Percentiles rank a stretch among this genome's conserved stretches.
These are phyloP conservation scores for Aquatica leii DNA, from an alignment of 2,888 invertebrate genomes.

Conservation along the genomic window DNA sequence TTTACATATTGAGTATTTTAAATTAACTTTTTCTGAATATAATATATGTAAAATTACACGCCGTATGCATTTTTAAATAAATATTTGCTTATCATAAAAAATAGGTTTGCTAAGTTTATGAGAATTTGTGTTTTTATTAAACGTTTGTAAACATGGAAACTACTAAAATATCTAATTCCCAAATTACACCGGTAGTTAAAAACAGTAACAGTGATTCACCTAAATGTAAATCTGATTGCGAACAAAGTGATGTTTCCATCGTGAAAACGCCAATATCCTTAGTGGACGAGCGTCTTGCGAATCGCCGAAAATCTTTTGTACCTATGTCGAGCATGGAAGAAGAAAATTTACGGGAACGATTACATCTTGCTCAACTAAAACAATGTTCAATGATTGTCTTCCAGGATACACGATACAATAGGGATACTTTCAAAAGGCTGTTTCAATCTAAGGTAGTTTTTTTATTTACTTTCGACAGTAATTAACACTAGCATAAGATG, in stretches of 20 bases:
- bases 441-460: constrained; percentile 74
- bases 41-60: no score
- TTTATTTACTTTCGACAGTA: background rate
- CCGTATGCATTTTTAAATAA: no score
- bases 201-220: constrained; percentile 28
- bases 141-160: constrained; percentile 1
- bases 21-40: no score
- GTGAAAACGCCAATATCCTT: constrained; percentile 41
- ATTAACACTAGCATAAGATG: background rate
- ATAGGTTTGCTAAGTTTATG: no score
- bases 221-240: constrained; percentile 11
- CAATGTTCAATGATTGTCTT: constrained; percentile 72
- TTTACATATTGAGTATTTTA: background rate
- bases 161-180: background rate
- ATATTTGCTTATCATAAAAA: no score
- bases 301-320: constrained; percentile 50
- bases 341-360: constrained; percentile 71
- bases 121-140: background rate
- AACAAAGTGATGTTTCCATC: constrained; percentile 23
- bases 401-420: constrained; percentile 69
- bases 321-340: constrained; percentile 75
- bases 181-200: constrained; percentile 9
- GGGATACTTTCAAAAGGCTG: constrained; percentile 70
- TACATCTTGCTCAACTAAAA: constrained; percentile 68
- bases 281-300: constrained; percentile 48